Base-by-base conservation (phyloP, 2,113 vertebrate genomes). In the Ranitomeya imitator region DNA sequence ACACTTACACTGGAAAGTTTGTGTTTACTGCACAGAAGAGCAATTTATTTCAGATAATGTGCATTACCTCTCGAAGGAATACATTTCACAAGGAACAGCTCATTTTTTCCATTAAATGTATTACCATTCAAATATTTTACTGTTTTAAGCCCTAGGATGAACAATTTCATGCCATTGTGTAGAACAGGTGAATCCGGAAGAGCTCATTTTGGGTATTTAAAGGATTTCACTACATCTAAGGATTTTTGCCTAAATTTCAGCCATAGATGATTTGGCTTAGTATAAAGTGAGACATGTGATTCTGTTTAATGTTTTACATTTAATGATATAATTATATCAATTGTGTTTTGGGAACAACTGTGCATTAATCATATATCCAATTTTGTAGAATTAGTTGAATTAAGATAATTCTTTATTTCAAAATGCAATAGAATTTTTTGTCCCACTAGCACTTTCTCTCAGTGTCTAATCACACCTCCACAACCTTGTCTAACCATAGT, bases 11-110 rank as follows among this genome's bases (percentile, higher is more conserved):
- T 0, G 8, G 76, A 84, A 79, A 90, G 88, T 11, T 8, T 45
- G 18, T 71, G 85, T 90, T 93, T 92, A 86, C 83, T 80, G 13
- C 5, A 87, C 55, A 85, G 82, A 90, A 26, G 65, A 0, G 0
- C 85, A 88, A 73, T 89, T 90, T 89, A 89, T 89, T 86, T 88
- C 83, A 61, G n/a, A 1, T 57, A 76, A 80, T n/a, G 69, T 55
- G 12, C 89, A 65, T 90, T 83, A 89, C 81, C 67, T 23, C 81
- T 81, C 69, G 37, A 74, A 85, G 80, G 90, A 85, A 79, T 90
- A 79, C 90, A 91, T 89, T 89, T 89, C 85, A 85, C 79, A 71
- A 81, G 85, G 89, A 90, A n/a, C 88, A 85, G 71, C 87, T 89
- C 76, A 52, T 87, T 86, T 88, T 57, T 88, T 73, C 23, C 85